Evolutionary conservation across 2,113 vertebrate species (phyloP), one percentile per base, ranked within the genome.

Genomic region (Caranx melampygus): DNA sequence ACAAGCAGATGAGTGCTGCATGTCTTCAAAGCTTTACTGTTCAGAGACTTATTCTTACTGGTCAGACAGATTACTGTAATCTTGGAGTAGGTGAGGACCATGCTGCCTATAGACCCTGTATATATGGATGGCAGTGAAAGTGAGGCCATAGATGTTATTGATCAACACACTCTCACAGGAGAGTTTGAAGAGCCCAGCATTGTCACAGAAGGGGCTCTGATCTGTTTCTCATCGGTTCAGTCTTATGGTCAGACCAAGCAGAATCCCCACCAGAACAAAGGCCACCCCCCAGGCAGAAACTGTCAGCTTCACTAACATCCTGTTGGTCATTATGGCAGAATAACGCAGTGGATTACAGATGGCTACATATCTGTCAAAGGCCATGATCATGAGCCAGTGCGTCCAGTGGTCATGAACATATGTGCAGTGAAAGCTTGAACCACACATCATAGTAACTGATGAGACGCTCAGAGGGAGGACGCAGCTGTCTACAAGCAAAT

Each of bases 311-410:
- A 86, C 6, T 63, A 93, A 81, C 87, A 79, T 91, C 26, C 34
- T 70, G 49, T 54, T 66, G 49, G 55, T 91, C 90, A 94, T 94
- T 58, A 93, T 87, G 31, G 80, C 0, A 0, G 82, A 2, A 16
- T 94, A 94, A 13, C 72, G 82, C 40, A 93, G 73, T 0, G 93
- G 91, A 10, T 87, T 84, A 14, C 91, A 94, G 78, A 94, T 93
- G 61, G 94, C 92, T 78, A 93, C 78, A 12, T 92, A 94, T 45
- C 94, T 85, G 67, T 94, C 93, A 5, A 92, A 92, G 0, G 93
- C 90, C 93, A 93, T 92, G 3, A 91, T 91, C 77, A 94, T 91
- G 3, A 94, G 87, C 10, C 63, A 0, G 88, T 88, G 69, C 93
- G 92, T 0, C 75, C 52, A 0, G 84, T 75, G 7, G 83, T 86